phyloP scores from a whole-genome alignment of 1,140 invertebrate species.

The Chrysoperla carnea region DNA sequence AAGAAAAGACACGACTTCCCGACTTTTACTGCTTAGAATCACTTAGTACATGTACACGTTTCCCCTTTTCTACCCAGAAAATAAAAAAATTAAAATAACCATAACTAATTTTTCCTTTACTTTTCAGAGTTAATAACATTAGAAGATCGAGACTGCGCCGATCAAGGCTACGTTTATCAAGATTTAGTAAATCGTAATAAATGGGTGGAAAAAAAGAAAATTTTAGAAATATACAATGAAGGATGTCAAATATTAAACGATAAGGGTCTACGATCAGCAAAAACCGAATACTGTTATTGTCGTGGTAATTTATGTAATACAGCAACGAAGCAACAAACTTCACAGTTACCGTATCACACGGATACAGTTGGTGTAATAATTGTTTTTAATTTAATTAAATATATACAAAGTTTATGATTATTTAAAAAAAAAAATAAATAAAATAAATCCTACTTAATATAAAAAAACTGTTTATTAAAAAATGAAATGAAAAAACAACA shows the following conservation, averaged over 20 bases:
- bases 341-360: slow-evolving; percentile 17
- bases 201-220: slow-evolving; percentile 38
- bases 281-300: slow-evolving; percentile 31
- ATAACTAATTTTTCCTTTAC: too few species aligned
- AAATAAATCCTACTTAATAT: too few species aligned
- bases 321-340: not conserved
- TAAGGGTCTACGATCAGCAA: slow-evolving; percentile 31
- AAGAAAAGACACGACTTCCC: too few species aligned
- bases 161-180: slow-evolving; percentile 43
- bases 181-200: slow-evolving; percentile 28
- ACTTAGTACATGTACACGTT: too few species aligned
- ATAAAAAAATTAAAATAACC: too few species aligned
- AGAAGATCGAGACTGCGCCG: slow-evolving; percentile 48
- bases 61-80: too few species aligned
- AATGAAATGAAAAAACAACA: too few species aligned
- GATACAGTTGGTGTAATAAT: slow-evolving; percentile 34
- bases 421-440: too few species aligned
- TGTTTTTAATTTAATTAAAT: slow-evolving; percentile 34
- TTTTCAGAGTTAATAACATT: slow-evolving; percentile 32
- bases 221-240: slow-evolving; percentile 44
- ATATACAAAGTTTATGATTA: slow-evolving; percentile 31
- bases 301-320: slow-evolving; percentile 27
- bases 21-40: too few species aligned
- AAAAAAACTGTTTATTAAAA: too few species aligned
- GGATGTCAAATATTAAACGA: slow-evolving; percentile 43